Percentiles rank a stretch among this genome's conserved stretches.
phyloP scores from a whole-genome alignment of 1,140 invertebrate genomes.

The Alviniconcha marisindica region DNA sequence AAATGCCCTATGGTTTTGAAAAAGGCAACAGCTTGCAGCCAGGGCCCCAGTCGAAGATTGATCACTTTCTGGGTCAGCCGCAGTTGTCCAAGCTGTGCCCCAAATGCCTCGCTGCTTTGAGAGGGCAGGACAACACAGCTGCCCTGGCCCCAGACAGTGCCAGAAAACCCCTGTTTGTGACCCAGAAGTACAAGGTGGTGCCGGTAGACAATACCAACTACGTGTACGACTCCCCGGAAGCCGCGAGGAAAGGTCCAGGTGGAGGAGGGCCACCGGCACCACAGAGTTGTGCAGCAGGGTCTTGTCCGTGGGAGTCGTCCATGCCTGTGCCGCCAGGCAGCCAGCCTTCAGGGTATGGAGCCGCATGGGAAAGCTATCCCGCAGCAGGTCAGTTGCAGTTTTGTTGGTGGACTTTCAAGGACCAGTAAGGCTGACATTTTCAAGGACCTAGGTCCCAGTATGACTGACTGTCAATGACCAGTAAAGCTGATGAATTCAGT shows the following conservation, averaged over 20 bases:
- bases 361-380: no score
- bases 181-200: conserved; percentile 6
- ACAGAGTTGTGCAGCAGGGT: no score
- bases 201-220: not conserved
- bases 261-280: no score
- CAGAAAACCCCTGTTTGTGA: not conserved
- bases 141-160: not conserved
- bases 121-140: not conserved
- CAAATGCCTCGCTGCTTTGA: not conserved
- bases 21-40: not conserved
- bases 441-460: no score
- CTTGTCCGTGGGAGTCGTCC: no score
- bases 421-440: no score
- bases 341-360: no score
- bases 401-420: no score
- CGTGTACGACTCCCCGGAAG: not conserved
- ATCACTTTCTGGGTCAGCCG: not conserved
- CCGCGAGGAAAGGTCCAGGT: not conserved
- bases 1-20: not conserved
- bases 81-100: not conserved
- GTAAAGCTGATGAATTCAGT: no score
- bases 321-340: no score
- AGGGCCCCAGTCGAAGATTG: not conserved
- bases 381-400: no score
- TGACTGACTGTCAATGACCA: no score